Evolutionary conservation across 2,113 vertebrate genomes (phyloP).

Genomic region (Triplophysa siluroides): DNA sequence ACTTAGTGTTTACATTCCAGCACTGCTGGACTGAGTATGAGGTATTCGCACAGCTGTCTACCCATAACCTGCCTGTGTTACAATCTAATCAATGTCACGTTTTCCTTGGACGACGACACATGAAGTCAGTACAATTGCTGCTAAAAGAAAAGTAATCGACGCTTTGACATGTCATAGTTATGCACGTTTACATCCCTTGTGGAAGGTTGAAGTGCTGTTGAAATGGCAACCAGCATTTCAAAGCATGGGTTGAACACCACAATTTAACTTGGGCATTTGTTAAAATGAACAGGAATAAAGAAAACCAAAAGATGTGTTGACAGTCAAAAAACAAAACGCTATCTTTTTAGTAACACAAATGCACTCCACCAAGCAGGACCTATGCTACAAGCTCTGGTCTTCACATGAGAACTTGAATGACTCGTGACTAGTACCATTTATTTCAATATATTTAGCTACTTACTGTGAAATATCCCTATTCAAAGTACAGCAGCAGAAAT

Average conservation of each 20-base stretch:
- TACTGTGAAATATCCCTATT: slow-evolving; percentile 16
- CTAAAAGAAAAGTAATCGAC: slow-evolving; percentile 34
- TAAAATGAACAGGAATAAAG: slow-evolving; percentile 1
- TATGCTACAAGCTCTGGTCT: slow-evolving; percentile 70
- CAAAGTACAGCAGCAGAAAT: slow-evolving; percentile 83
- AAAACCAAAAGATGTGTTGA: slow-evolving; percentile 38
- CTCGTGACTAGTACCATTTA: slow-evolving; percentile 50
- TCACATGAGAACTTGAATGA: slow-evolving; percentile 48
- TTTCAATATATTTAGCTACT: slow-evolving; percentile 36
- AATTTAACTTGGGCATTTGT: slow-evolving; percentile 28
- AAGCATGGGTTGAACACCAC: slow-evolving; percentile 29
- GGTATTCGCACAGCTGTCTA: slow-evolving; percentile 61
- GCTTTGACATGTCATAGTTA: slow-evolving; percentile 39
- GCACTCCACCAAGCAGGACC: slow-evolving; percentile 82
- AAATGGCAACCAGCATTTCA: slow-evolving; percentile 58
- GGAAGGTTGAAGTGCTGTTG: slow-evolving; percentile 41
- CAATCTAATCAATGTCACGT: slow-evolving; percentile 48
- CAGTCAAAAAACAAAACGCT: slow-evolving; percentile 32
- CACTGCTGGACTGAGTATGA: slow-evolving; percentile 64
- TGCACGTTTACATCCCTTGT: slow-evolving; percentile 7
- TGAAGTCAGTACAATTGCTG: slow-evolving; percentile 44
- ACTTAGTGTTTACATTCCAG: slow-evolving; percentile 61
- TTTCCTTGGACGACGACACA: slow-evolving; percentile 46
- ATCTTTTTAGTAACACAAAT: slow-evolving; percentile 82
- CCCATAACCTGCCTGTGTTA: slow-evolving; percentile 53